Base-by-base conservation (phyloP, 2,113 vertebrate species). In the Saimiri boliviensis region DNA sequence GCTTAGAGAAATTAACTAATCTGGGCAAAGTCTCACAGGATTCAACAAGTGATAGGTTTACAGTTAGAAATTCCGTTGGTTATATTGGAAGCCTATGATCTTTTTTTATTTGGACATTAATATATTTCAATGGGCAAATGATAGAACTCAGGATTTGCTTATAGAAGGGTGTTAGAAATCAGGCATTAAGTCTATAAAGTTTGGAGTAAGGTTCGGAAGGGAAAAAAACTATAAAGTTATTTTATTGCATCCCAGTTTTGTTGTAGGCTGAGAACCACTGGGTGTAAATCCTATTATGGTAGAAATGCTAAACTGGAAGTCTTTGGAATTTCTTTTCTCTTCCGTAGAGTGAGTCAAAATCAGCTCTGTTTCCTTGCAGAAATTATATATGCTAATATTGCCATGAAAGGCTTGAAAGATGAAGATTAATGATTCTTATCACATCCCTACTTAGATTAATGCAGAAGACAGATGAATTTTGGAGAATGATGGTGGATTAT, bases 341-440 rank as follows among this genome's bases (percentile, higher is more conserved):
- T 63, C 49, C 58, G 25, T 13, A 87, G 56, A 88, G 54, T 73
- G 91, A 97, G 82, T 77, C 66, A 88, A 94, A 94, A 68, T 85
- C 71, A 91, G 32, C 30, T 52, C 19, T 95, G 13, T 60, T 45
- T 74, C 92, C 90, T 73, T 58, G 7, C 37, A 89, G 73, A 88
- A 85, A 86, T 45, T 70, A 8, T 68, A 66, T 73, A 35, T 77
- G 20, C 37, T 86, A 91, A 13, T 86, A 27, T 21, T 4, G 5
- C 8, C 8, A 76, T 77, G 80, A 82, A 71, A 88, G 47, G 5
- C 63, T 93, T 81, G 40, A 91, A 91, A 91, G 73, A 71, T 73
- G 45, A 86, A 93, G 66, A 89, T 20, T 60, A 54, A 93, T 71
- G 52, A 79, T 95, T 97, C 42, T 93, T 73, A 91, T 79, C 47